A percentile compares a stretch with the other conserved stretches of the same genome.
Conservation (phyloP, 2,113 vertebrate species). For the Burhinus oedicnemus region DNA sequence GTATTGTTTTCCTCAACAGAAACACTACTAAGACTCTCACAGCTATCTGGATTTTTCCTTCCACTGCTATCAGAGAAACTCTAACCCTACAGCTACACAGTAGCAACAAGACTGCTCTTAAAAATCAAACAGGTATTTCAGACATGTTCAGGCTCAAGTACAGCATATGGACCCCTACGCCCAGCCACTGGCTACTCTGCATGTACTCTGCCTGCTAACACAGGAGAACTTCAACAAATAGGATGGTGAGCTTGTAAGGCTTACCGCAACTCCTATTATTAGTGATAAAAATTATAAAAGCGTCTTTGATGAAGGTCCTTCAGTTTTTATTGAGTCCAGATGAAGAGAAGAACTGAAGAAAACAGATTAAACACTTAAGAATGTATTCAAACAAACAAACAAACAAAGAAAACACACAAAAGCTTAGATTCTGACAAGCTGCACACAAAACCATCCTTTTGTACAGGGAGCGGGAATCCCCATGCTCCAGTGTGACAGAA, state of each 20-base stretch:
- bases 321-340: not conserved
- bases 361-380: not conserved
- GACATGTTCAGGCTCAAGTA: not conserved
- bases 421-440: not conserved
- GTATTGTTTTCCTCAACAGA: not conserved
- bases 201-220: not conserved
- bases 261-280: not conserved
- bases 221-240: not conserved
- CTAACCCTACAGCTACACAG: not conserved
- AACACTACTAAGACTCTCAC: not conserved
- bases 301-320: not conserved
- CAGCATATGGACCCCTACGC: not conserved
- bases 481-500: not conserved
- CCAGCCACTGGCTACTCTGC: not conserved
- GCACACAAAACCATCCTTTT: not conserved
- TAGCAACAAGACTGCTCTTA: not conserved
- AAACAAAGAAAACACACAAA: not conserved
- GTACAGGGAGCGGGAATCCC: not conserved
- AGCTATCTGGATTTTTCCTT: not conserved
- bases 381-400: not conserved
- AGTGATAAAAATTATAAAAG: not conserved
- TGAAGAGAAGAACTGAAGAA: not conserved
- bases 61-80: not conserved
- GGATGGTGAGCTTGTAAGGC: not conserved
- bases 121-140: not conserved